phyloP scores from a whole-genome alignment of 2,888 invertebrate genomes.

The Morpho helenor region DNA sequence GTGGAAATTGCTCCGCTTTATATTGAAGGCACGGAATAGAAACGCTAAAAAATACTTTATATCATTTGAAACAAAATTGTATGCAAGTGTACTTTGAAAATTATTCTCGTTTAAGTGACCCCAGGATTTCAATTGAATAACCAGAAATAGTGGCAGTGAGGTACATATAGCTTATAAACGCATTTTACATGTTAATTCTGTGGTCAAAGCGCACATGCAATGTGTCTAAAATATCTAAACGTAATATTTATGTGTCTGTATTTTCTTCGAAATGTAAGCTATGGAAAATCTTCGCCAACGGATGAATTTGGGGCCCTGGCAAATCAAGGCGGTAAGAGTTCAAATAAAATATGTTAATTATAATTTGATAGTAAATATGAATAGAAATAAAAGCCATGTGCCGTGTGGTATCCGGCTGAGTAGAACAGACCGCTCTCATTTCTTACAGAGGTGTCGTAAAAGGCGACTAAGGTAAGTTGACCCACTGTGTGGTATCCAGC shows the following conservation, averaged over 20 bases:
- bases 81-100: constrained; percentile 47
- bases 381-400: too few relatives aligned
- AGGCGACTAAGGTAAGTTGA: too few relatives aligned
- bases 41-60: too few relatives aligned
- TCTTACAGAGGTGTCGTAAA: too few relatives aligned
- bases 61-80: constrained; percentile 22
- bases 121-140: constrained; percentile 63
- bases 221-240: constrained; percentile 29
- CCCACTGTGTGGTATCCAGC: too few relatives aligned
- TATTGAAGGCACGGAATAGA: too few relatives aligned
- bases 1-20: too few relatives aligned
- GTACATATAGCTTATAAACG: constrained; percentile 55
- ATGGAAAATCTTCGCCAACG: constrained; percentile 35
- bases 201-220: constrained; percentile 25
- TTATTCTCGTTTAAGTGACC: constrained; percentile 55
- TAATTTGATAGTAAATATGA: background rate
- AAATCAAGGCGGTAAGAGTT: constrained; percentile 49
- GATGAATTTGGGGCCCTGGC: constrained; percentile 48
- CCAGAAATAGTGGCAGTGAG: constrained; percentile 55
- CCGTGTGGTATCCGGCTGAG: too few relatives aligned
- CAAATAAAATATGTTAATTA: background rate
- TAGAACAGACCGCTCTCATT: too few relatives aligned
- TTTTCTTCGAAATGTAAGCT: constrained; percentile 34
- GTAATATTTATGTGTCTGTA: constrained; percentile 45
- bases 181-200: constrained; percentile 43